Evolutionary conservation across 2,113 vertebrate species (phyloP).

Genomic region (Martes martes): DNA sequence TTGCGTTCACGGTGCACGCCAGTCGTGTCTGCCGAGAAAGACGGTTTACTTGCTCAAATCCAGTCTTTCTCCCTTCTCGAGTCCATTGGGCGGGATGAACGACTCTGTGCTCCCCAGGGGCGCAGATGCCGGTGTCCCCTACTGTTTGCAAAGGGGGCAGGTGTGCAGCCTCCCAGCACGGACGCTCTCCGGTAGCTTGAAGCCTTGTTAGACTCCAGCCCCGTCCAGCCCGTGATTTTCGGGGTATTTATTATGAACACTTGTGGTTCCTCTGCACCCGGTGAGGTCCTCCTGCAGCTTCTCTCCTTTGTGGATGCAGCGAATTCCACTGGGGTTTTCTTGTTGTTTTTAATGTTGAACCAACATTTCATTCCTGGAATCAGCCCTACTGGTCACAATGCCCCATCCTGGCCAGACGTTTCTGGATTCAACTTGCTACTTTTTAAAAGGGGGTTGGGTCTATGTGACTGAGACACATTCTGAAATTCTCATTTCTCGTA

Average conservation of each 20-base stretch:
- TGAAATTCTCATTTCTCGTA: not conserved
- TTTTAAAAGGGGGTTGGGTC: not conserved
- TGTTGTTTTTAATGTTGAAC: not conserved
- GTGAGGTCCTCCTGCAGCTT: not conserved
- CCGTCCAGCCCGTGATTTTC: not conserved
- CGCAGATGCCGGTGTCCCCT: not conserved
- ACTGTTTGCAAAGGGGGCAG: not conserved
- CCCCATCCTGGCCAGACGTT: not conserved
- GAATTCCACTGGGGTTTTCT: not conserved
- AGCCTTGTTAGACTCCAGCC: not conserved
- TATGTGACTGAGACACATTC: fast-evolving
- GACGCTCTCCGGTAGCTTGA: not conserved
- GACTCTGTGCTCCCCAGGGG: fast-evolving
- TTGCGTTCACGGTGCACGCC: not conserved
- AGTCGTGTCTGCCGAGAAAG: not conserved
- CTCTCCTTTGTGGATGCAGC: not conserved
- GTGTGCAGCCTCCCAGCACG: fast-evolving
- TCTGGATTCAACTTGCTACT: not conserved
- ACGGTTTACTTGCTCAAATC: not conserved
- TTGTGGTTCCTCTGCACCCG: not conserved
- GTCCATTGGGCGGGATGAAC: fast-evolving
- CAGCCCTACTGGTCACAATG: too few species aligned
- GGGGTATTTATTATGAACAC: not conserved
- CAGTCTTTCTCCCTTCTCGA: fast-evolving
- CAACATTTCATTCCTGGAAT: not conserved